phyloP scores from a whole-genome alignment of 2,888 invertebrate species.

The Caenorhabditis plicata region DNA sequence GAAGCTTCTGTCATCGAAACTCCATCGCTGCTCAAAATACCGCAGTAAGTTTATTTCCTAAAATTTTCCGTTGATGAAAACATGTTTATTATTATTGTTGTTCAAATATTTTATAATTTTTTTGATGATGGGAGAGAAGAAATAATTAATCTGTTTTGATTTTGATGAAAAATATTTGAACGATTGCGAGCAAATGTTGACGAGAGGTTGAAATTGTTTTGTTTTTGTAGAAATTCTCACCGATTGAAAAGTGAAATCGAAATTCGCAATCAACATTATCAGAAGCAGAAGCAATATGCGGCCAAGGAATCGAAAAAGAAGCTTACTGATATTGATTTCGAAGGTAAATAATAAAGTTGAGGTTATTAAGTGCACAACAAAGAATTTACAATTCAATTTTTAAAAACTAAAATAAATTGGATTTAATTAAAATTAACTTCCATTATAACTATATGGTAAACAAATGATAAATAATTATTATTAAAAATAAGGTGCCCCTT shows the following conservation, averaged over 20 bases:
- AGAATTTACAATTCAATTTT: neutral
- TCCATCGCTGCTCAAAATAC: neutral
- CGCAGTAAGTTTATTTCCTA: constrained; percentile 11
- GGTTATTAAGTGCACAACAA: no score
- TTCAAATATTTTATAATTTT: no score
- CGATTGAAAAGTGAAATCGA: constrained; percentile 42
- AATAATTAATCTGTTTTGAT: neutral
- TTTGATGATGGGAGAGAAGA: neutral
- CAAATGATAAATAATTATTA: no score
- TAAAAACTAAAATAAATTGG: no score
- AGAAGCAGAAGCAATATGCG: constrained; percentile 44
- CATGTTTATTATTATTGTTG: no score
- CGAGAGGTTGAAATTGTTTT: neutral
- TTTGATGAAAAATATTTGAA: neutral
- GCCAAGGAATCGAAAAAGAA: constrained; percentile 15
- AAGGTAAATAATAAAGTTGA: constrained; percentile 37
- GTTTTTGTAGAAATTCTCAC: constrained; percentile 11
- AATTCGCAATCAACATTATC: constrained; percentile 47
- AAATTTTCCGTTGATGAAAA: neutral
- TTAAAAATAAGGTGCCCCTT: no score
- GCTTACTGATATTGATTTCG: constrained; percentile 47
- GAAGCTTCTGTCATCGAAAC: constrained; percentile 13
- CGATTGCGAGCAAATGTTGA: neutral
- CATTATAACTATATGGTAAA: no score
- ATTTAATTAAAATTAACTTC: no score